A percentile compares a stretch with the other conserved stretches of the same genome.
phyloP scores from a whole-genome alignment of 2,888 invertebrate genomes.

The Platerodrilus igneus region DNA sequence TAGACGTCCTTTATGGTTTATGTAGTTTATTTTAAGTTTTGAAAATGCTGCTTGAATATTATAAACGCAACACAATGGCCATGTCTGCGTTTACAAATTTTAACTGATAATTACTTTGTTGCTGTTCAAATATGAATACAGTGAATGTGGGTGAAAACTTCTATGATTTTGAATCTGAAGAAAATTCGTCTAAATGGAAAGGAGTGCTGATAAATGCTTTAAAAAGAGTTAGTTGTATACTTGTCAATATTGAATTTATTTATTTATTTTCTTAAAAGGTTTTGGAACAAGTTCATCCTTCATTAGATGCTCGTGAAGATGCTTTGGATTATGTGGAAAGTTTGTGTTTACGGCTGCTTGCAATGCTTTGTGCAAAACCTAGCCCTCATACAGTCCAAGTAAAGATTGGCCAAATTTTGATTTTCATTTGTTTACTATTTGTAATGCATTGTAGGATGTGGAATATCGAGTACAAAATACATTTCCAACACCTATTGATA shows the following conservation, averaged over 20 bases:
- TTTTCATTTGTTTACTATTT: background rate
- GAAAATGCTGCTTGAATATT: slow-evolving; percentile 22
- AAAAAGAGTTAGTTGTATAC: slow-evolving; percentile 64
- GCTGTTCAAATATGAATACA: slow-evolving; percentile 45
- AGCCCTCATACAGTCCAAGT: slow-evolving; percentile 76
- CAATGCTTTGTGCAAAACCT: slow-evolving; percentile 82
- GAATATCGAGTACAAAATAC: slow-evolving; percentile 87
- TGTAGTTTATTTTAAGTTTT: slow-evolving; percentile 32
- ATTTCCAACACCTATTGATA: slow-evolving; percentile 93
- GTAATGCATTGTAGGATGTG: slow-evolving; percentile 62
- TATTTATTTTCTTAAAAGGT: slow-evolving; percentile 56
- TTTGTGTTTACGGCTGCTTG: slow-evolving; percentile 80
- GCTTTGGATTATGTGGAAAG: slow-evolving; percentile 90
- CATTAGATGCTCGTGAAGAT: slow-evolving; percentile 78
- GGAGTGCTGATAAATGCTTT: slow-evolving; percentile 83
- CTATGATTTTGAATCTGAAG: slow-evolving; percentile 85
- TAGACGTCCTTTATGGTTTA: slow-evolving; percentile 26
- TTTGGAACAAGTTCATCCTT: slow-evolving; percentile 85
- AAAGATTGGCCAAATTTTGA: slow-evolving; percentile 16
- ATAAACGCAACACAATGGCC: slow-evolving; percentile 32
- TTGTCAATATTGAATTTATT: slow-evolving; percentile 13
- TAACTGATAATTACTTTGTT: slow-evolving; percentile 22
- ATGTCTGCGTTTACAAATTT: slow-evolving; percentile 31
- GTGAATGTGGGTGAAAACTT: slow-evolving; percentile 50
- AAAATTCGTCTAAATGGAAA: slow-evolving; percentile 88